Evolutionary conservation across 1,140 invertebrate genomes (phyloP).

Genomic region (Drosophila busckii): DNA sequence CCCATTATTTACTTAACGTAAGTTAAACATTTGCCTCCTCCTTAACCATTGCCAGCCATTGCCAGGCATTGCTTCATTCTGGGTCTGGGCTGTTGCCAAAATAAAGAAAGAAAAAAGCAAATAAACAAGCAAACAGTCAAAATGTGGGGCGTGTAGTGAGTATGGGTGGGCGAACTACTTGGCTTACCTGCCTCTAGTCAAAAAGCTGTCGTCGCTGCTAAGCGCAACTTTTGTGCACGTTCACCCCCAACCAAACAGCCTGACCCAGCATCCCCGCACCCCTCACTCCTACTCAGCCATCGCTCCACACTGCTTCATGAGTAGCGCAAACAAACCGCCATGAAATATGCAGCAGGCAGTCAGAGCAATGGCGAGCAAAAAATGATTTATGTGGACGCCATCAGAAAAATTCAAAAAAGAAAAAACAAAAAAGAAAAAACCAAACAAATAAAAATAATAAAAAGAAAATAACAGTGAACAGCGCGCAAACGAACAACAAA

Average conservation of each 20-base stretch:
- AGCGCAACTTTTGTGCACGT: slow-evolving; percentile 42
- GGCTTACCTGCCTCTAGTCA: slow-evolving; percentile 72
- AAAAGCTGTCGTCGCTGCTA: slow-evolving; percentile 74
- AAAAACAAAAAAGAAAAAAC: slow-evolving; percentile 37
- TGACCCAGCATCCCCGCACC: neutral
- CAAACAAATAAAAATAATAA: too few relatives aligned
- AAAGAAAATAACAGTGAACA: neutral
- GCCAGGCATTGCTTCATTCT: slow-evolving; percentile 28
- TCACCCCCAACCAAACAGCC: too few relatives aligned
- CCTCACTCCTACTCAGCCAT: neutral
- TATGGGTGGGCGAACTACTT: slow-evolving; percentile 15
- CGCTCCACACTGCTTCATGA: slow-evolving; percentile 3
- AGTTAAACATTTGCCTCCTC: slow-evolving; percentile 61
- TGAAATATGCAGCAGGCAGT: slow-evolving; percentile 67
- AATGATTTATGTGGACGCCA: slow-evolving; percentile 73
- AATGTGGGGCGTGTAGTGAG: slow-evolving; percentile 3
- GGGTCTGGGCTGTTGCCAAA: slow-evolving; percentile 43
- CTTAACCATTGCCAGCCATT: neutral
- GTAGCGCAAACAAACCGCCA: slow-evolving; percentile 45
- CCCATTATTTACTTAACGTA: slow-evolving; percentile 77
- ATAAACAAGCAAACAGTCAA: slow-evolving; percentile 28
- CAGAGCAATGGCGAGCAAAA: slow-evolving; percentile 53
- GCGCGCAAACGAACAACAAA: slow-evolving; percentile 3
- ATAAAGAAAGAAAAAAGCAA: slow-evolving; percentile 24
- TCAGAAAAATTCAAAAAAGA: slow-evolving; percentile 29